Conservation (phyloP, 2,113 vertebrate species). For the Tachysurus fulvidraco region DNA sequence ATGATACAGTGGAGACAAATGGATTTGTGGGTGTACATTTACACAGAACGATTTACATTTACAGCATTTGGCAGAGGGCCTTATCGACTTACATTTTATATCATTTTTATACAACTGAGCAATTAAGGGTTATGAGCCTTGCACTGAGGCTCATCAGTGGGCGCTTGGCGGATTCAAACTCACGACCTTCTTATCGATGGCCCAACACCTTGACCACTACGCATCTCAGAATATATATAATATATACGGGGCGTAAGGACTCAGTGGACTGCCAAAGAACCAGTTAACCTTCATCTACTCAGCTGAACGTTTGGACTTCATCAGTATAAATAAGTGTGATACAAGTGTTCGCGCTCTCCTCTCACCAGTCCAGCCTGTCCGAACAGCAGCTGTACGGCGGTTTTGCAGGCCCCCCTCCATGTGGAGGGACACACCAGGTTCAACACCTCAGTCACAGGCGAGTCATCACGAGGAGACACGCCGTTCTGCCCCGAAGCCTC, state of each 20-base stretch:
- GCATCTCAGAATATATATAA: background rate
- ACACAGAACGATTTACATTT: no score
- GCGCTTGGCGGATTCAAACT: no score
- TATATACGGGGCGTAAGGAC: background rate
- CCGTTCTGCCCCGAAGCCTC: constrained; percentile 90
- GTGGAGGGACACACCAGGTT: constrained; percentile 97
- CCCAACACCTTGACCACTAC: no score
- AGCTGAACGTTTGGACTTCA: background rate
- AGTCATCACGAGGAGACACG: constrained; percentile 83
- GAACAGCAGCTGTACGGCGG: constrained; percentile 94
- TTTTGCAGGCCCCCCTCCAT: constrained; percentile 97
- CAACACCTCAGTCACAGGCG: constrained; percentile 91
- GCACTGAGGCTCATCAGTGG: no score
- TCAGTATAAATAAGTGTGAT: background rate
- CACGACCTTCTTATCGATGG: no score
- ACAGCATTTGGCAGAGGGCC: no score
- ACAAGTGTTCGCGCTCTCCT: constrained; percentile 66
- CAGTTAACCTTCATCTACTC: background rate
- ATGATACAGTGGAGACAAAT: background rate
- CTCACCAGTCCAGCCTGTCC: constrained; percentile 97
- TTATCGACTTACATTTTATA: no score
- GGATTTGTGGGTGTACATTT: background rate
- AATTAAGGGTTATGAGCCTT: no score
- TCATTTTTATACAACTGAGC: no score
- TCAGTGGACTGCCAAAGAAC: background rate